Conservation (phyloP, 2,113 vertebrate species). For the Heterocephalus glaber region DNA sequence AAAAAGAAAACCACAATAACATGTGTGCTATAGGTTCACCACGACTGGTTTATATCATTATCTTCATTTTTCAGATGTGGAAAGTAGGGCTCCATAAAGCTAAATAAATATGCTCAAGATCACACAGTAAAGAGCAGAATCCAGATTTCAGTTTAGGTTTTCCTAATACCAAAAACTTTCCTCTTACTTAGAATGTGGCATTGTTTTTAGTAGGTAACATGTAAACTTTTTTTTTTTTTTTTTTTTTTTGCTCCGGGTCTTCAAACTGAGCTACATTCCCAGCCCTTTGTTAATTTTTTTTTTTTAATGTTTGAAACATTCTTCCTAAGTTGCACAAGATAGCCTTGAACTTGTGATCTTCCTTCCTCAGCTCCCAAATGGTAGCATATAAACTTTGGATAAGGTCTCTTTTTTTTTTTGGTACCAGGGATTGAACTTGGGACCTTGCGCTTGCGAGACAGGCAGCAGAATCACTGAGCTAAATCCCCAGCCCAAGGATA, state of each 20-base stretch:
- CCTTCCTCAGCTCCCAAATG: neutral
- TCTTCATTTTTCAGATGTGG: conserved; percentile 18
- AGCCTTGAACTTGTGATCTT: neutral
- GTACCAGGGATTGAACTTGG: too few relatives aligned
- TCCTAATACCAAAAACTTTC: conserved; percentile 39
- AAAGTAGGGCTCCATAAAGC: neutral
- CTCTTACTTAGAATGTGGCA: neutral
- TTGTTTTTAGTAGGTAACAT: neutral
- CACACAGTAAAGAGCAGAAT: conserved; percentile 11
- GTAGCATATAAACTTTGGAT: neutral
- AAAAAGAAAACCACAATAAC: neutral
- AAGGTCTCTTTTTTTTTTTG: too few relatives aligned
- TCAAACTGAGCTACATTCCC: neutral
- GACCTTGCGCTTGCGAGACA: too few relatives aligned
- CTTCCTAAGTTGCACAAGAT: neutral
- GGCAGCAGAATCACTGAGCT: too few relatives aligned
- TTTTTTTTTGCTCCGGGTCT: neutral
- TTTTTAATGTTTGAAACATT: neutral
- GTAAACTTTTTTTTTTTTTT: neutral
- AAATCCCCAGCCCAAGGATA: too few relatives aligned
- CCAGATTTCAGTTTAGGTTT: conserved; percentile 14
- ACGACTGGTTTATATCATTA: neutral
- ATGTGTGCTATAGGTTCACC: neutral
- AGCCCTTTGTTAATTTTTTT: neutral
- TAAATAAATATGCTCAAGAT: neutral